A percentile compares a stretch with the other conserved stretches of the same genome.
Evolutionary conservation across 92 coral and sea anemone species (phyloP).

Genomic region (Zoanthus solanderi): DNA sequence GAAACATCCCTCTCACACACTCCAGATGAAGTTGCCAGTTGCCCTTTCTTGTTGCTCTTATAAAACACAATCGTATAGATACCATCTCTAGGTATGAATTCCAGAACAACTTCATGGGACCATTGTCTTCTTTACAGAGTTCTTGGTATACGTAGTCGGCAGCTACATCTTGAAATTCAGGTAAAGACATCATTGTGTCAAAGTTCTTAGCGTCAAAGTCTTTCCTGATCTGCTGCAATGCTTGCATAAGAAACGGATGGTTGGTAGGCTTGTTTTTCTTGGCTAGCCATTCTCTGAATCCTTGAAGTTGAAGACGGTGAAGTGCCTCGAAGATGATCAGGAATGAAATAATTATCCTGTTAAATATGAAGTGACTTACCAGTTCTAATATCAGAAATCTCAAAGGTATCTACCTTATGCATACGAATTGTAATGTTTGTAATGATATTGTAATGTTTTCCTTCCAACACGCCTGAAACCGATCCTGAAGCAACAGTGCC

Average conservation of each 20-base stretch:
- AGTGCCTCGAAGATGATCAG: slow-evolving; percentile 30
- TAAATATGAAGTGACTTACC: too few species aligned
- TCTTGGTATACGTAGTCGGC: not conserved
- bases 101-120: slow-evolving; percentile 46
- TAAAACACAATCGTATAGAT: not conserved
- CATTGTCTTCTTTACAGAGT: slow-evolving; percentile 17
- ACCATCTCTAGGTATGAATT: slow-evolving; percentile 28
- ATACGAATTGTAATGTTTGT: slow-evolving; percentile 42
- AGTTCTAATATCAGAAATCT: not conserved
- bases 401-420: slow-evolving; percentile 53
- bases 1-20: slow-evolving; percentile 18
- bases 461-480: slow-evolving; percentile 61
- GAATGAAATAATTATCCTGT: too few species aligned
- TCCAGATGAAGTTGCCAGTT: slow-evolving; percentile 54
- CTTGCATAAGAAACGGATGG: slow-evolving; percentile 37
- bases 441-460: slow-evolving; percentile 60
- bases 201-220: slow-evolving; percentile 45
- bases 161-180: slow-evolving; percentile 35
- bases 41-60: slow-evolving; percentile 46
- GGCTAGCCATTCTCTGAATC: slow-evolving; percentile 18
- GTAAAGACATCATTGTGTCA: slow-evolving; percentile 24
- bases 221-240: slow-evolving; percentile 49
- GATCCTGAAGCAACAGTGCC: slow-evolving; percentile 67
- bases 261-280: slow-evolving; percentile 29
- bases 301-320: slow-evolving; percentile 34